Base-by-base conservation (phyloP, 2,113 vertebrate species). In the Oxyruncus cristatus region DNA sequence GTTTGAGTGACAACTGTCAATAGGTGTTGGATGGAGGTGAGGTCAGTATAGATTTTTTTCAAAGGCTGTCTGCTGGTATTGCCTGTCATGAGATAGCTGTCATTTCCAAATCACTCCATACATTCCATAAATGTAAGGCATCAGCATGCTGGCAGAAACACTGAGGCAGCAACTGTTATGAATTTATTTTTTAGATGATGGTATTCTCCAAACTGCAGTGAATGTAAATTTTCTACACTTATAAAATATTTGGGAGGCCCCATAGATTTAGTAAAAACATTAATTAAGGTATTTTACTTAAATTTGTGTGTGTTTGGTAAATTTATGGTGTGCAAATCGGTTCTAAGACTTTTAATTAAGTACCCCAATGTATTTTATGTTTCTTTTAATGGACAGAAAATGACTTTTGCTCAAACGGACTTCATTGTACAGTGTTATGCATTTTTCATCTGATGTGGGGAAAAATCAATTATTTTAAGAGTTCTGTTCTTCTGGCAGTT, bases 1-100 rank as follows among this genome's bases (percentile, higher is more conserved):
- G 91, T 97, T 97, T 98, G 98, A 98, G 95, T 98, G 98, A 98
- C 98, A 98, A 98, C 97, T 98, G 98, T 97, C 98, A 97, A 98
- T 98, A 98, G 97, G 89, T 92, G 91, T 83, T 98, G 97, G 97
- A 97, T 96, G 95, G 97, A 98, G 97, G 97, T 95, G 97, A 98
- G 98, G 97, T 97, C 97, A 96, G 74, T 98, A 98, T 98, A 63
- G 98, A 98, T 98, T 98, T 98, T 98, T 96, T 96, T 86, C 94
- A 95, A 96, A 97, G 93, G 90, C 96, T 97, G 97, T 91, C 94
- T 95, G 92, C 95, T 96, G 95, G 93, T 95, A 91, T 93, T 96
- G 95, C 97, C 95, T 97, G 95, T 98, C 97, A 98, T 94, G 92
- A 98, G 96, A 98, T 96, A 97, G 95, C 96, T 98, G 97, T 98